phyloP scores from a whole-genome alignment of 2,888 invertebrate species.

The Torymus texanus region DNA sequence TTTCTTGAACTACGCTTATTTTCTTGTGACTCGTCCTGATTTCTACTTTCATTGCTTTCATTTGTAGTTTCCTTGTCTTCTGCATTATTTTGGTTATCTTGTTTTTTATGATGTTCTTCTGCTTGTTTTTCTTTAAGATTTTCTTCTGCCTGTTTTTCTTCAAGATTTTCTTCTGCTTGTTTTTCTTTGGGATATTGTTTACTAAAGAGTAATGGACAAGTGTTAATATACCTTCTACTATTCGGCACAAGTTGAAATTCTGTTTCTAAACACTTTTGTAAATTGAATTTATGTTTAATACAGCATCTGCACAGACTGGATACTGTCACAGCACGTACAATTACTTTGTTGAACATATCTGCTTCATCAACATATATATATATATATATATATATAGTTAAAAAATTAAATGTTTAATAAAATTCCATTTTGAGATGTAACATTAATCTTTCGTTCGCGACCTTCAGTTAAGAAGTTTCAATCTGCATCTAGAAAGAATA shows the following conservation, averaged over 20 bases:
- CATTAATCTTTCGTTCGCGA: too few species aligned
- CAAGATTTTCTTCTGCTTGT: background rate
- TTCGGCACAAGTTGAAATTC: background rate
- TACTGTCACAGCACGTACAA: slow-evolving; percentile 10
- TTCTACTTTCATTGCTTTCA: background rate
- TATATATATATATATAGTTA: slow-evolving; percentile 17
- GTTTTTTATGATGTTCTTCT: background rate
- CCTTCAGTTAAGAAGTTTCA: too few species aligned
- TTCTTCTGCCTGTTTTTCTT: too few species aligned
- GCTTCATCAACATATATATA: slow-evolving; percentile 12
- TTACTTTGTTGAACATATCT: slow-evolving; percentile 20
- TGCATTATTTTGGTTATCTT: background rate
- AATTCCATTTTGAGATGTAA: too few species aligned
- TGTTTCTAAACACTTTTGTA: slow-evolving; percentile 16
- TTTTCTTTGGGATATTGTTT: slow-evolving; percentile 28
- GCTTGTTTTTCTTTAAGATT: too few species aligned
- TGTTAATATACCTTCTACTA: slow-evolving; percentile 21
- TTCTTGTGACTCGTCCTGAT: background rate
- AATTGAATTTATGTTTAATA: background rate
- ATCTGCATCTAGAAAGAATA: too few species aligned
- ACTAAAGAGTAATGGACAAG: background rate
- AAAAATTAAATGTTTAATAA: background rate
- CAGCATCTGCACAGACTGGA: slow-evolving; percentile 5
- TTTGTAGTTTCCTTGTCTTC: slow-evolving; percentile 11
- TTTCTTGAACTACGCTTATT: background rate